Evolutionary conservation across 2,888 invertebrate species (phyloP).

Genomic region (Laothoe populi): DNA sequence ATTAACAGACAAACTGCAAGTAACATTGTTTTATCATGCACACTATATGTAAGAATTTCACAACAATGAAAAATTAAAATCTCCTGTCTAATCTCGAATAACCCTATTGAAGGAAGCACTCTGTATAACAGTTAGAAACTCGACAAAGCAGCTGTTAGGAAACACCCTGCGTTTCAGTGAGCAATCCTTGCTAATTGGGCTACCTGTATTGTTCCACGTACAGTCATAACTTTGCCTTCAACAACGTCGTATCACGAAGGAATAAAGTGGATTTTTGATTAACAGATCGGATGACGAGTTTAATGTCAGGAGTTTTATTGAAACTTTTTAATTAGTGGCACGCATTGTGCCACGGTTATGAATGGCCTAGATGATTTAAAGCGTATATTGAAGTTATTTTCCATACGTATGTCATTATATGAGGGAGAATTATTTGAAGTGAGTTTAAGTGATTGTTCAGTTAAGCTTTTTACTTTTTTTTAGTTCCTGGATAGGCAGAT

Average conservation of each 20-base stretch:
- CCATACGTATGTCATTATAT: background rate
- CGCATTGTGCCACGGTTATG: constrained; percentile 20
- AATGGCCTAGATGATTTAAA: constrained; percentile 24
- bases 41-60: background rate
- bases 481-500: too few species aligned
- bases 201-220: constrained; percentile 38
- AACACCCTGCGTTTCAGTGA: constrained; percentile 34
- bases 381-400: constrained; percentile 22
- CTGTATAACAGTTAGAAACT: constrained; percentile 18
- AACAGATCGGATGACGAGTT: background rate
- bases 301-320: constrained; percentile 27
- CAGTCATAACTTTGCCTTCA: constrained; percentile 14
- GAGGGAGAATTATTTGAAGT: background rate
- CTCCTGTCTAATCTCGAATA: background rate
- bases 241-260: constrained; percentile 16
- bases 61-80: too few species aligned
- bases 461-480: too few species aligned
- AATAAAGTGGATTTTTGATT: constrained; percentile 21
- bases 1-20: too few species aligned
- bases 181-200: constrained; percentile 49
- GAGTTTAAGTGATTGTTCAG: too few species aligned
- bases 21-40: too few species aligned
- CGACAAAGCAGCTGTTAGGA: constrained; percentile 32
- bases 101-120: background rate
- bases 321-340: constrained; percentile 30